These are phyloP conservation scores for Hemichromis elongatus DNA, from an alignment of 2,113 vertebrate species.

Conservation along the genomic window DNA sequence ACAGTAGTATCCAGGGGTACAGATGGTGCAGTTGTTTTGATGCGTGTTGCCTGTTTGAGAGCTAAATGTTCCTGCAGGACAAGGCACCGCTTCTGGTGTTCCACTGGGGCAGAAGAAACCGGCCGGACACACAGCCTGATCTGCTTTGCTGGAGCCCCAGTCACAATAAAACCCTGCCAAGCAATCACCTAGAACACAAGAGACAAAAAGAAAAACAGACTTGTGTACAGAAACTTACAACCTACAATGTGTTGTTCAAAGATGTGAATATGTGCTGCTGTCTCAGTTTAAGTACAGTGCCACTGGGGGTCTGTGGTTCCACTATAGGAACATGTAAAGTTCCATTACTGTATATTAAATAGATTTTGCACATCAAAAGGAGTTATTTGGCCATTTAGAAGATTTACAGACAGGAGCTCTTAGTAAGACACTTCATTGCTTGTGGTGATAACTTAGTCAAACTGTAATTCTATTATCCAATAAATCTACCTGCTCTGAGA, in stretches of 20 bases:
- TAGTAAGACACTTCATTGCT: not conserved
- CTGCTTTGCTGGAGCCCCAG: constrained; percentile 68
- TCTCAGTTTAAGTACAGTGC: not conserved
- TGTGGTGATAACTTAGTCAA: not conserved
- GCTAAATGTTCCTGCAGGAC: constrained; percentile 75
- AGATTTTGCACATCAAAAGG: not conserved
- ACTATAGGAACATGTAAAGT: not conserved
- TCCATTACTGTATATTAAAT: not conserved
- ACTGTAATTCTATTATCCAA: not conserved
- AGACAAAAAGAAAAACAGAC: not conserved
- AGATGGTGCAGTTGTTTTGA: constrained; percentile 70
- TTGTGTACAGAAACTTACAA: not conserved
- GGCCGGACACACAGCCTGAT: constrained; percentile 68
- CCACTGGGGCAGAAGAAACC: constrained; percentile 79
- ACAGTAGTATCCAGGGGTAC: constrained; percentile 75
- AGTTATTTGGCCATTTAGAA: not conserved
- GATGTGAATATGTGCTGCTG: not conserved
- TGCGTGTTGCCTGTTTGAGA: constrained; percentile 57
- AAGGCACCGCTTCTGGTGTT: constrained; percentile 64
- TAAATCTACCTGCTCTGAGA: constrained; percentile 43
- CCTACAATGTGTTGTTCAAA: not conserved
- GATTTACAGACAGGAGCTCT: not conserved
- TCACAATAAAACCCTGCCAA: constrained; percentile 73
- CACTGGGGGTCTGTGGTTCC: not conserved
- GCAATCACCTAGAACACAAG: constrained; percentile 65